phyloP scores from a whole-genome alignment of 2,888 invertebrate genomes.

The Gymnoscelis rufifasciata region DNA sequence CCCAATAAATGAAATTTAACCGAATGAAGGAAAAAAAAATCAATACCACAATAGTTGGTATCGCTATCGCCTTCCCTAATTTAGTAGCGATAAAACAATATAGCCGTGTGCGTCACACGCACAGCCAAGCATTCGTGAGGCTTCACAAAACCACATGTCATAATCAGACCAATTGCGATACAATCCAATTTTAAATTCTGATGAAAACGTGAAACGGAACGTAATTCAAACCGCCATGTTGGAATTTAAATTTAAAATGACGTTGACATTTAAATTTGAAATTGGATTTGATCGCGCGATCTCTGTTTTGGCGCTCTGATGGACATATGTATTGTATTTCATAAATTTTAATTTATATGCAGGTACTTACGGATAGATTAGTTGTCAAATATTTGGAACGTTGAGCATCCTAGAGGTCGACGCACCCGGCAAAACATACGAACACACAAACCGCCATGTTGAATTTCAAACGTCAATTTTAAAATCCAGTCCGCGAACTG shows the following conservation, averaged over 20 bases:
- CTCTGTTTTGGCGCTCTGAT: too few relatives aligned
- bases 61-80: slow-evolving; percentile 67
- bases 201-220: background rate
- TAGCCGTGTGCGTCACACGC: slow-evolving; percentile 47
- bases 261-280: slow-evolving; percentile 7
- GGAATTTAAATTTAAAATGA: slow-evolving; percentile 1
- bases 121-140: slow-evolving; percentile 59
- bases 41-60: slow-evolving; percentile 64
- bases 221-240: background rate
- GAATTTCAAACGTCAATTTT: slow-evolving; percentile 48
- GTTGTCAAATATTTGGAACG: slow-evolving; percentile 72
- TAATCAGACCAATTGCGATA: background rate
- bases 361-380: slow-evolving; percentile 69
- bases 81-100: slow-evolving; percentile 74
- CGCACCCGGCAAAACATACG: slow-evolving; percentile 61
- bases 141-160: slow-evolving; percentile 46
- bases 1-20: slow-evolving; percentile 79
- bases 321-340: background rate
- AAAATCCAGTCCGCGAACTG: slow-evolving; percentile 48
- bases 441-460: slow-evolving; percentile 72
- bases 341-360: background rate
- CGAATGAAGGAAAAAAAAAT: slow-evolving; percentile 79
- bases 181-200: background rate
- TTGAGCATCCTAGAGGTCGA: slow-evolving; percentile 73
- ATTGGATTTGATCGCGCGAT: background rate